These are phyloP conservation scores for Hemicrepidius hirtus DNA, from an alignment of 2,888 invertebrate genomes.

Conservation along the genomic window DNA sequence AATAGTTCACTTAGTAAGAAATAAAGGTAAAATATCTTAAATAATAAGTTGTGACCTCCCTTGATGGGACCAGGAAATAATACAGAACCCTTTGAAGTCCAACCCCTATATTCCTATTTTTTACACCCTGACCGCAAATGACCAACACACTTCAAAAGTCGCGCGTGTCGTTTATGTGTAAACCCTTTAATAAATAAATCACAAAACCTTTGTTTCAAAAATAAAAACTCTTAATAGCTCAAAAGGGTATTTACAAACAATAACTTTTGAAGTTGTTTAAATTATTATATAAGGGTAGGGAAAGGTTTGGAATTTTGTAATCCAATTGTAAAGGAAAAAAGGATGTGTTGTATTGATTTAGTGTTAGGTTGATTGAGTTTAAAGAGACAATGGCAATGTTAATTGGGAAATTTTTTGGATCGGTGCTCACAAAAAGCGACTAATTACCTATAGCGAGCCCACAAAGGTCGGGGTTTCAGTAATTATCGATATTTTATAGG, in stretches of 20 bases:
- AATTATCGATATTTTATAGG: constrained; percentile 24
- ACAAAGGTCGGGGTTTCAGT: constrained; percentile 29
- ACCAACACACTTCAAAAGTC: constrained; percentile 47
- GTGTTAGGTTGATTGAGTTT: constrained; percentile 23
- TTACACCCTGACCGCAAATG: constrained; percentile 49
- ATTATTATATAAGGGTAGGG: too few species aligned
- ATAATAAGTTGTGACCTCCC: too few species aligned
- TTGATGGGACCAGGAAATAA: not conserved
- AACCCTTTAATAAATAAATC: constrained; percentile 44
- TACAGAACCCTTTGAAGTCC: not conserved
- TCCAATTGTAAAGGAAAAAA: not conserved
- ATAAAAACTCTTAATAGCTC: constrained; percentile 37
- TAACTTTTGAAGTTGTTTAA: not conserved
- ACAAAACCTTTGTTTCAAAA: constrained; percentile 45
- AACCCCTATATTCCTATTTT: constrained; percentile 32
- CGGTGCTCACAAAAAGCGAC: constrained; percentile 20
- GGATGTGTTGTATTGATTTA: constrained; percentile 11
- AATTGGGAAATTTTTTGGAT: constrained; percentile 24
- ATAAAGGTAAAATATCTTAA: too few species aligned
- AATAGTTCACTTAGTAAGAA: too few species aligned
- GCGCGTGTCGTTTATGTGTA: constrained; percentile 33
- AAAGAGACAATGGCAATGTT: constrained; percentile 21
- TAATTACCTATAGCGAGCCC: constrained; percentile 23
- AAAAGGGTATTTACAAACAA: constrained; percentile 38
- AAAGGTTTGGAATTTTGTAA: too few species aligned